A percentile compares a stretch with the other conserved stretches of the same genome.
Conservation (phyloP, 2,113 vertebrate genomes). For the Oryzias javanicus region DNA sequence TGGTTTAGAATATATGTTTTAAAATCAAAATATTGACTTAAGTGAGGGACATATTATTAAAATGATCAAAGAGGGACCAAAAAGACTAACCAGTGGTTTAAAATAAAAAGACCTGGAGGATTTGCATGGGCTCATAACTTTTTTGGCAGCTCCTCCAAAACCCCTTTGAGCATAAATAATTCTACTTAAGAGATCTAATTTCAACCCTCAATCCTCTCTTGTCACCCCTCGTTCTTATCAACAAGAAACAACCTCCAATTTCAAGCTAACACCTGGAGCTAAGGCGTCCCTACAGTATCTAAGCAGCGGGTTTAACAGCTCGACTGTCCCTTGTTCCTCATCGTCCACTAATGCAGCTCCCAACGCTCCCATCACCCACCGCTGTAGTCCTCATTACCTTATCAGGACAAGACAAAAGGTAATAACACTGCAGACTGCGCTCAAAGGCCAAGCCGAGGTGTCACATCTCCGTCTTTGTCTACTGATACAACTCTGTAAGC, state of each 20-base stretch:
- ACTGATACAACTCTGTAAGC: conserved; percentile 64
- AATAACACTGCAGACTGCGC: conserved; percentile 47
- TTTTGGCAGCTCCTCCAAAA: neutral
- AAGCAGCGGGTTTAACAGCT: conserved; percentile 36
- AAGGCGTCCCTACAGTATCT: conserved; percentile 9
- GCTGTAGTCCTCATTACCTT: conserved; percentile 71
- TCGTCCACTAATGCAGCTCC: conserved; percentile 62
- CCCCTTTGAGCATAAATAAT: conserved; percentile 1
- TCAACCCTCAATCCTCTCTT: conserved; percentile 1
- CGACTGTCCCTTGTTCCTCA: conserved; percentile 33
- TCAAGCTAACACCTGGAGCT: conserved; percentile 22
- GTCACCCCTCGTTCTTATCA: conserved; percentile 23
- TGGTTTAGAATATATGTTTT: too few relatives aligned
- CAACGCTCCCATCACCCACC: conserved; percentile 52
- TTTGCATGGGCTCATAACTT: conserved; percentile 3
- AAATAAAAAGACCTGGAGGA: neutral
- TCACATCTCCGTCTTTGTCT: conserved; percentile 57
- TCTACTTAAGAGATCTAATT: neutral
- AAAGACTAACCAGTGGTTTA: neutral
- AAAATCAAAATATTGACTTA: too few relatives aligned
- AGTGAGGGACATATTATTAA: too few relatives aligned
- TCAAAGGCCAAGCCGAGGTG: conserved; percentile 57
- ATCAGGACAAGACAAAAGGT: conserved; percentile 75
- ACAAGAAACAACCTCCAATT: conserved; percentile 14
- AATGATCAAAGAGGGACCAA: neutral